Evolutionary conservation across 2,797 vertebrate genomes (phyloP).

Genomic region (Sylvilagus floridanus): DNA sequence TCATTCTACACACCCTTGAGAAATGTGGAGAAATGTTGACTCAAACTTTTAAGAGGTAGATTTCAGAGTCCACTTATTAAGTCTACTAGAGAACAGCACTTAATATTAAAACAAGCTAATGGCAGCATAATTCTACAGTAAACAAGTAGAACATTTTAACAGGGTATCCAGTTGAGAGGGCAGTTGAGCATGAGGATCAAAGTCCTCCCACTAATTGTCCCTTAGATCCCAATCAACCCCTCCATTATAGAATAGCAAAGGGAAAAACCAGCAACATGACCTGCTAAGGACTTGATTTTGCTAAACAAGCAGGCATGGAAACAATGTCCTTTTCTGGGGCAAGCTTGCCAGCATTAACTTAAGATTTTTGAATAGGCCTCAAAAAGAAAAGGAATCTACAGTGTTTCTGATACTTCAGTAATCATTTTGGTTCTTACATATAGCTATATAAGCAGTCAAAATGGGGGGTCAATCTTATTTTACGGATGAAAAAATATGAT

Average conservation of each 20-base stretch:
- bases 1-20: background rate
- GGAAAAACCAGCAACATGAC: background rate
- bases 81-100: background rate
- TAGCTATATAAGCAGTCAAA: background rate
- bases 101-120: constrained; percentile 63
- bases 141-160: constrained; percentile 43
- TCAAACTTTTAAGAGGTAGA: constrained; percentile 18
- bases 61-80: constrained; percentile 36
- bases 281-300: background rate
- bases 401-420: background rate
- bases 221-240: background rate
- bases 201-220: background rate
- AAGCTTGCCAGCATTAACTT: background rate
- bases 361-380: background rate
- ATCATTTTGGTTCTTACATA: background rate
- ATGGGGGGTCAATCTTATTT: background rate
- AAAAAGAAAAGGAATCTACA: background rate
- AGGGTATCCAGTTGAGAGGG: background rate
- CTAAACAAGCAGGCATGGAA: background rate
- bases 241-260: background rate
- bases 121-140: background rate
- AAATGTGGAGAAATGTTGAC: background rate
- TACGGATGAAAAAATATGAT: background rate
- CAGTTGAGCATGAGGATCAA: constrained; percentile 29
- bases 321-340: background rate